phyloP scores from a whole-genome alignment of 2,797 vertebrate species.

The Chiloscyllium punctatum region DNA sequence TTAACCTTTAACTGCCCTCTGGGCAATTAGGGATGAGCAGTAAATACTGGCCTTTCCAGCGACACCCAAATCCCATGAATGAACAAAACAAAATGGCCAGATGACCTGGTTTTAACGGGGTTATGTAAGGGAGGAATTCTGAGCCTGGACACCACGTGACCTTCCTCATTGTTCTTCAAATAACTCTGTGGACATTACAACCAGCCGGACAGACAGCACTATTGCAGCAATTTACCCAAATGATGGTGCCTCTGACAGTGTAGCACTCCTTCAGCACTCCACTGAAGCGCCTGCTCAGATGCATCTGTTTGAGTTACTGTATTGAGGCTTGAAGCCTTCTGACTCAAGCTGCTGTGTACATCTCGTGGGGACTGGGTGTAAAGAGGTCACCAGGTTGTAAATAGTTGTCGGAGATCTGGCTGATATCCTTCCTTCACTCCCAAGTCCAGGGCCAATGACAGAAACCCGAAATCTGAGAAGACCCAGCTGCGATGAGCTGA shows the following conservation, averaged over 20 bases:
- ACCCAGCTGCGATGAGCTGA: background rate
- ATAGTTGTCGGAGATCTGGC: background rate
- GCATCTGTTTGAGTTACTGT: background rate
- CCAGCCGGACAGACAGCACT: background rate
- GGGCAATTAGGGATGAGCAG: too few species aligned
- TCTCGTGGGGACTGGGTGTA: background rate
- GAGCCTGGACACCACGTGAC: too few species aligned
- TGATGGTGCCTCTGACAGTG: background rate
- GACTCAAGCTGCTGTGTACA: background rate
- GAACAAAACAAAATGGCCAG: background rate
- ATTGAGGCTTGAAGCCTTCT: background rate
- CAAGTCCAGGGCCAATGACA: background rate
- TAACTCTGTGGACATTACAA: background rate
- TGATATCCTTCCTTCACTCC: background rate
- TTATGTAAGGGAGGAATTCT: background rate
- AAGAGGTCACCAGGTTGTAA: background rate
- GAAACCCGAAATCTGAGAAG: background rate
- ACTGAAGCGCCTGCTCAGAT: background rate
- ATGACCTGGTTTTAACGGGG: background rate
- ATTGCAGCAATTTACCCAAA: background rate
- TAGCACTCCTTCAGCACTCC: background rate
- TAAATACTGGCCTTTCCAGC: too few species aligned
- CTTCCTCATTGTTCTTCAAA: background rate
- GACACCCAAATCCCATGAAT: too few species aligned
- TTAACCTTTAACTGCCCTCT: too few species aligned